Evolutionary conservation across 2,888 invertebrate species (phyloP), one percentile per base, ranked within the genome.

Genomic region (Parascotia fuliginaria): DNA sequence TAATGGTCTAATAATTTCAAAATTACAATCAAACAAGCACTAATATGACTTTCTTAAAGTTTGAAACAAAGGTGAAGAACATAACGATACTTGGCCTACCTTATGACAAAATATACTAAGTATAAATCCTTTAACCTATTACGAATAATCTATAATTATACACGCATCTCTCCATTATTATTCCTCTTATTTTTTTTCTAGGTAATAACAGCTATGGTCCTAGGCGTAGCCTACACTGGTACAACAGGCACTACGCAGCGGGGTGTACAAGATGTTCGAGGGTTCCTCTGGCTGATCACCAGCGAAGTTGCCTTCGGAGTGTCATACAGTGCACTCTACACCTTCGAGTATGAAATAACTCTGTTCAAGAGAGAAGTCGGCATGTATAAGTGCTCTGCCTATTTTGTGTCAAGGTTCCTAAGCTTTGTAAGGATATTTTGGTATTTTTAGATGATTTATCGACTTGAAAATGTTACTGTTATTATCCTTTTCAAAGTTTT

Each of bases 271-370:
- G 87, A 90, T 53, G 65, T 89, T 2, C 73, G 89, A 11, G 93
- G 93, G 0, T 83, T 91, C 28, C 80, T 93, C 6, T 93, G 93
- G 88, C 70, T 93, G 31, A 72, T 92, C 45, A 87, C 85, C 42
- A 88, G 92, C n/a, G 93, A 93, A 54, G 80, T 93, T 0, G 81
- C 85, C 33, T 93, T 92, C 69, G 81, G 83, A 0, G 53, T 90
- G 1, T 83, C 93, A 0, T 93, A 93, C 65, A 81, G 81, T 11
- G 88, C 92, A 0, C 72, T 93, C 28, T 91, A 86, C 39, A 82
- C 84, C 5, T 89, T 93, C 41, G 83, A 89, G 9, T 49, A 63
- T 0, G 90, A 92, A 19, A 73, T 92, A 3, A 58, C 83, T 0
- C 62, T 93, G 44, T 93, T 91, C 49, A 84, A 80, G 44, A 73